Base-by-base conservation (phyloP, 2,797 vertebrate genomes). In the Salmo trutta region DNA sequence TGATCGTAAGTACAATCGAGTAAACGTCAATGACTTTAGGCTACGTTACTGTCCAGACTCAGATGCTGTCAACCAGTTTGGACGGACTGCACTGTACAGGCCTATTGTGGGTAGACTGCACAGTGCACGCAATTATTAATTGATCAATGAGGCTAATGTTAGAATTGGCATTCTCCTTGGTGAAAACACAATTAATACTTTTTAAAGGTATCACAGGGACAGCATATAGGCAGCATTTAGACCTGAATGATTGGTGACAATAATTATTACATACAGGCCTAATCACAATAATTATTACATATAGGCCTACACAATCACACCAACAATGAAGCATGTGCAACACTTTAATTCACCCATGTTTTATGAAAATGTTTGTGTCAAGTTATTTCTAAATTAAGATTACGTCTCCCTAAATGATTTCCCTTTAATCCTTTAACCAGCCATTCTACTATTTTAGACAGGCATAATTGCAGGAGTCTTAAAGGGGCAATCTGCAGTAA, bases 1-100 rank as follows among this genome's bases (percentile, higher is more conserved):
- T 0, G 0, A 88, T 17, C 81, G 95, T 97, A 84, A 95, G 19
- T 3, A 15, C 3, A 12, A 4, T 5, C 52, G 7, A 68, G 6
- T 69, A 19, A 33, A 68, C 5, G 29, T 68, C 5, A 33, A 6
- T 67, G 29, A 68, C 29, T 67, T 67, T 31, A 67, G 12, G 12
- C 1, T 68, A 17, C 14, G 21, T 62, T 62, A 10, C n/a, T 62
- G 59, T 62, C n/a, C 59, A 62, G 59, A 62, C 8, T 62, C 6
- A 17, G n/a, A 62, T 19, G n/a, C 21, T 62, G 16, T 47, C 41
- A 47, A 47, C 8, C 41, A 41, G 54, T 16, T 59, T 19, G 54
- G 17, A 19, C 19, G 54, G 54, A 19, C 17, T 56, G 2, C 5
- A n/a, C 19, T 59, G 5, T 5, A 59, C 21, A 59, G 54, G 8